Evolutionary conservation across 2,888 invertebrate genomes (phyloP), one percentile per base, ranked within the genome.

Genomic region (Bruchidius siliquastri): DNA sequence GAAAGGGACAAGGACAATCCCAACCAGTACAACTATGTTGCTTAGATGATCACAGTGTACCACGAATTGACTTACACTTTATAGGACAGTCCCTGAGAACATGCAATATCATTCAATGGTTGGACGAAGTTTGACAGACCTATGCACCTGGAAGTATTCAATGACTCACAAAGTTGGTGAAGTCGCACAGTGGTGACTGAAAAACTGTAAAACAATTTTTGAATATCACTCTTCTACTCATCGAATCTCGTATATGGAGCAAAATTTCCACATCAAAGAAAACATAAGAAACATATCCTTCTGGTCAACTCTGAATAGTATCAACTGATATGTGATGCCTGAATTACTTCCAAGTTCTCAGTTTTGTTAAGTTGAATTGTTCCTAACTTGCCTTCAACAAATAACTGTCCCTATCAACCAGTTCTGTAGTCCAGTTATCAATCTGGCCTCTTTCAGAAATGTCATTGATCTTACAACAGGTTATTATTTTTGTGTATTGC

Each of bases 11-110:
- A 97, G 87, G 97, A 99, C 88, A 98, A 98, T 88, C 93, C 97
- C 78, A 98, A 98, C 88, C 95, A 96, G 87, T 99, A 99, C 89
- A 97, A 98, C 88, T 99, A 99, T 87, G 98, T 99, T 85, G 98
- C 99, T 85, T 99, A 96, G 91, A 32, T 21, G 3, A 6, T 68
- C 20, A 10, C 8, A 22, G n/a, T 68, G 8, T 76, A 74, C 70
- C 73, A 67, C 30, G 30, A 70, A 49, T 71, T 74, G 20, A 49
- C 8, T 30, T 30, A 6, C 3, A 30, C 3, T 30, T 8, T 30
- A 30, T 3, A 30, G 8, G 30, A n/a, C n/a, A n/a, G n/a, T n/a
- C n/a, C 2, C 26, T 26, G 26, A 8, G 26, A 8, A 26, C 2
- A 26, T 26, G 26, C 2, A 8, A 8, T 8, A 26, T 26, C 26